Base-by-base conservation (phyloP, 2,888 invertebrate genomes). In the Kryphioiulus occultus region DNA sequence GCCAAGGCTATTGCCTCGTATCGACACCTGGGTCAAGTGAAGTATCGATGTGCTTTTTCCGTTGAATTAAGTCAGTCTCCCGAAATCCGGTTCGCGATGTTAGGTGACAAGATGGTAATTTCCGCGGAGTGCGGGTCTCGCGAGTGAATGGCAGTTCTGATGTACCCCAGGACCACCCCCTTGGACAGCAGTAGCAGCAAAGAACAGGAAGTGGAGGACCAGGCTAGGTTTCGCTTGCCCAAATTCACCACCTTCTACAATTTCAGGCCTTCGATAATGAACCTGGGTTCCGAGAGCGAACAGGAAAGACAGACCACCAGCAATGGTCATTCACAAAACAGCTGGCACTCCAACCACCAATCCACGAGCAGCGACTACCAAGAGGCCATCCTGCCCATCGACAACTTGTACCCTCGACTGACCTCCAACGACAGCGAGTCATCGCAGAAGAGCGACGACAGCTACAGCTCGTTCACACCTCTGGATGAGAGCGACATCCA, bases 251-350 rank as follows among this genome's bases (percentile, higher is more conserved):
- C 68, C 12, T 68, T 68, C 26, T 68, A 68, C 26, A 68, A 68
- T 68, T 68, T 68, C 68, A 68, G 26, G 68, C 68, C 68, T 1
- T 68, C 68, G 68, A 68, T 68, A 68, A 68, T 68, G 68, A 68
- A 68, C 68, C 12, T 68, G 22, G 68, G 68, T 5, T 68, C 10
- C 10, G 68, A 68, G n/a, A 26, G 68, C 10, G 68, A 68, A 10
- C 68, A 26, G 26, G 68, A 68, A 1, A 9, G 4, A 26, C 26
- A 5, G 26, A 26, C 26, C 68, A 26, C 26, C n/a, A n/a, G 3
- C 68, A 26, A 26, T 10, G 10, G 68, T 26, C 22, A n/a, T 26
- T 10, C 68, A 2, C 26, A 68, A 2, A 26, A 5, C 68, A 68
- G 68, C 68, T 68, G 68, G 68, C 68, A 68, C 68, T 26, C 68